Base-by-base conservation (phyloP, 64 coral and sea anemone genomes). In the Anthopleura sola region DNA sequence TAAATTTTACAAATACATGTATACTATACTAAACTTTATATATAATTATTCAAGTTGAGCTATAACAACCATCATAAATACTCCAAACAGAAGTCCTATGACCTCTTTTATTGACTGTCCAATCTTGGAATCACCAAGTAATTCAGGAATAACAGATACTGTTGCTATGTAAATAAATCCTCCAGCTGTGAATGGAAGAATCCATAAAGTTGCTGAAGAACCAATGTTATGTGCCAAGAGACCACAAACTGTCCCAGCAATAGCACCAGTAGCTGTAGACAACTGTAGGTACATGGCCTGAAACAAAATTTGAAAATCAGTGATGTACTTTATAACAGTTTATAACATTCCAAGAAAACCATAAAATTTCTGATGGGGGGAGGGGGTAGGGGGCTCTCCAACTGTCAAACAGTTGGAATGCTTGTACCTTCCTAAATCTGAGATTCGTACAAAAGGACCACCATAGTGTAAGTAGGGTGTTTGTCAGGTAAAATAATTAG, bases 131-230 rank as follows among this genome's bases (percentile, higher is more conserved):
- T 98, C 95, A 29, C 86, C 95, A 55, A 98, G 60, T 66, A 98
- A 81, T 75, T 94, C 95, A 60, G 95, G 95, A 18, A 98, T 98
- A 36, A 98, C 95, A 31, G 95, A 98, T 49, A 98, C 95, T 57
- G 95, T 98, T 12, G 95, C 95, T 36, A 98, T 98, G 50, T 98
- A 98, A 62, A 98, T 98, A 48, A 98, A 98, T 5, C 95, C 95
- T 36, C 95, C 95, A 68, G 92, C 95, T 29, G 95, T 98, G 56
- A 98, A 98, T 21, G 95, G 95, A 31, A 98, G 49, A 31, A 98
- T 93, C 95, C 95, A 98, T 12, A 98, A 62, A 38, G 95, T 98
- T 17, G 95, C 92, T 28, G 95, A 88, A 14, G 93, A 69, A 49
- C 95, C 95, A 32, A 93, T 85, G 32, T 91, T 91, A 86, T 98